Percentiles rank a stretch among this genome's conserved stretches.
Conservation (phyloP, 2,888 invertebrate species). For the Caenorhabditis uteleia region DNA sequence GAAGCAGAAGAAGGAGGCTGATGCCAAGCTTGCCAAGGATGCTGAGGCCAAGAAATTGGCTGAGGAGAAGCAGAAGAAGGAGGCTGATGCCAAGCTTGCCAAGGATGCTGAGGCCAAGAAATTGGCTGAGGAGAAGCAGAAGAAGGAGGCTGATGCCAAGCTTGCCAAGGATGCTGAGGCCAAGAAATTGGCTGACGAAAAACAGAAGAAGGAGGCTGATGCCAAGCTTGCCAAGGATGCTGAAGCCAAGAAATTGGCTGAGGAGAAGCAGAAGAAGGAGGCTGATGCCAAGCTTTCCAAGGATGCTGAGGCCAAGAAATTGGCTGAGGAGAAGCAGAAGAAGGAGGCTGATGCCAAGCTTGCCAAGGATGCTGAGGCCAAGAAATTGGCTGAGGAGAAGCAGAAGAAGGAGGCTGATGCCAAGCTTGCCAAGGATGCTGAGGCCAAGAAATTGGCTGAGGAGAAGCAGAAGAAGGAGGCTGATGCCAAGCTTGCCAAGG, state of each 20-base stretch:
- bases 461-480: background rate
- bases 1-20: constrained; percentile 3
- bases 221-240: background rate
- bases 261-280: background rate
- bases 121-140: constrained; percentile 3
- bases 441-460: background rate
- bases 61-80: constrained; percentile 12
- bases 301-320: constrained; percentile 8
- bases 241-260: background rate
- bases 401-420: background rate
- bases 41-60: constrained; percentile 1
- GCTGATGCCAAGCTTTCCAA: constrained; percentile 7
- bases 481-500: background rate
- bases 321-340: constrained; percentile 3
- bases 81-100: constrained; percentile 6
- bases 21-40: background rate
- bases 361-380: background rate
- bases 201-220: constrained; percentile 7
- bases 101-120: constrained; percentile 2
- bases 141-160: constrained; percentile 14
- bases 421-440: background rate
- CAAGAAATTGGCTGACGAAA: constrained; percentile 7
- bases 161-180: background rate
- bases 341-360: constrained; percentile 1
- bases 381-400: constrained; percentile 4